A percentile compares a stretch with the other conserved stretches of the same genome.
These are phyloP conservation scores for Drosophila pandora DNA, from an alignment of 1,140 invertebrate species.

Conservation along the genomic window DNA sequence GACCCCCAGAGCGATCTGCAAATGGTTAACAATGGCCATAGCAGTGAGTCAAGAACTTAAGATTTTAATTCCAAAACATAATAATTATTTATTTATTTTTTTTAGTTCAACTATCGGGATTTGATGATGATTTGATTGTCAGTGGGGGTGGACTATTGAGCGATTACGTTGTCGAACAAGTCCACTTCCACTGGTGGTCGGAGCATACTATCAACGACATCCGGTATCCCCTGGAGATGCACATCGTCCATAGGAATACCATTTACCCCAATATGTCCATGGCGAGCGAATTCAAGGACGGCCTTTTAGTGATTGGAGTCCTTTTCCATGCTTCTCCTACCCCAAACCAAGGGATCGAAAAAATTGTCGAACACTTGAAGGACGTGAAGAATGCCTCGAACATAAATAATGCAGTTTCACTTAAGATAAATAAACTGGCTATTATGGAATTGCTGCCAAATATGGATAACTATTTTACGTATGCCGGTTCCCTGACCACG, in stretches of 20 bases:
- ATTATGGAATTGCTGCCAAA: slow-evolving; percentile 85
- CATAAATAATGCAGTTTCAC: slow-evolving; percentile 84
- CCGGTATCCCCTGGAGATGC: slow-evolving; percentile 87
- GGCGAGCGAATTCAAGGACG: slow-evolving; percentile 86
- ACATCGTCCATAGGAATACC: slow-evolving; percentile 89
- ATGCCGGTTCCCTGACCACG: slow-evolving; percentile 90
- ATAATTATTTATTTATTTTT: slow-evolving; percentile 4
- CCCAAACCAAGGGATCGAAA: slow-evolving; percentile 60
- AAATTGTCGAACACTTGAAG: slow-evolving; percentile 66
- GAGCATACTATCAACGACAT: slow-evolving; percentile 89
- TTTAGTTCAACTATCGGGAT: slow-evolving; percentile 84
- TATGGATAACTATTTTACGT: slow-evolving; percentile 87
- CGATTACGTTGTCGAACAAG: slow-evolving; percentile 87
- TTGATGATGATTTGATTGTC: slow-evolving; percentile 79
- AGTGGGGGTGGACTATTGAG: slow-evolving; percentile 84
- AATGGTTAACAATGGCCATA: slow-evolving; percentile 85
- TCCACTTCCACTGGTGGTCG: slow-evolving; percentile 92
- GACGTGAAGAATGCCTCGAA: slow-evolving; percentile 75
- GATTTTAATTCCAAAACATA: not conserved
- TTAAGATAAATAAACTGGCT: slow-evolving; percentile 80
- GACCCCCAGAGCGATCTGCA: slow-evolving; percentile 63
- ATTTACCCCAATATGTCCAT: slow-evolving; percentile 85
- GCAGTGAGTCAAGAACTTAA: slow-evolving; percentile 73
- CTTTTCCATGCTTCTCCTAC: slow-evolving; percentile 87
- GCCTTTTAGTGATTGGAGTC: slow-evolving; percentile 89